These are phyloP conservation scores for Etheostoma nigrum DNA, from an alignment of 2,797 vertebrate genomes.

Conservation along the genomic window DNA sequence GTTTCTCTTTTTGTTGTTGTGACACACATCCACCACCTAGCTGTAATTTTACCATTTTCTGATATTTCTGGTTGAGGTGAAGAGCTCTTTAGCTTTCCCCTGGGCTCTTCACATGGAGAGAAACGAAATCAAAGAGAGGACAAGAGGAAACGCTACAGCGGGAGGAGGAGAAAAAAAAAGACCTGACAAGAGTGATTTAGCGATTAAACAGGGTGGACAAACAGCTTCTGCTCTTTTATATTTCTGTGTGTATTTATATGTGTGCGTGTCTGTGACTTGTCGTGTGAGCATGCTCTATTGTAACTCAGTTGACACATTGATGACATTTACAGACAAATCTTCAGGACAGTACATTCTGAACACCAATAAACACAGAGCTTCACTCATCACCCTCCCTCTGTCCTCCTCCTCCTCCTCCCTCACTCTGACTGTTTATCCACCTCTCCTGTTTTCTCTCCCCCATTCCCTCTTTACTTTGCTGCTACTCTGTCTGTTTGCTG, in stretches of 20 bases:
- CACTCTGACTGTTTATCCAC: slow-evolving; percentile 50
- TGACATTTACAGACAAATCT: slow-evolving; percentile 78
- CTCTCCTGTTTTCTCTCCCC: slow-evolving; percentile 61
- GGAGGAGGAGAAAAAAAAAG: neutral
- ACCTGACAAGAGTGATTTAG: slow-evolving; percentile 44
- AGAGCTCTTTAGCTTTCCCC: slow-evolving; percentile 27
- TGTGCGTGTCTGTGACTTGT: slow-evolving; percentile 33
- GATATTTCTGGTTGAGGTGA: slow-evolving; percentile 34
- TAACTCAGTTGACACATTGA: slow-evolving; percentile 70
- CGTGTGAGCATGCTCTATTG: slow-evolving; percentile 48
- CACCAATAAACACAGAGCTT: slow-evolving; percentile 68
- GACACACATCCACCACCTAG: slow-evolving; percentile 27
- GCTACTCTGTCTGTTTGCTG: slow-evolving; percentile 20
- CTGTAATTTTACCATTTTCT: slow-evolving; percentile 36
- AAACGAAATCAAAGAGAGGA: slow-evolving; percentile 39
- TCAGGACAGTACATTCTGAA: slow-evolving; percentile 78
- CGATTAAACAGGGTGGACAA: slow-evolving; percentile 52
- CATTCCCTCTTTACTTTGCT: slow-evolving; percentile 50
- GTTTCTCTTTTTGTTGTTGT: slow-evolving; percentile 27
- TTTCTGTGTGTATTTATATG: slow-evolving; percentile 31
- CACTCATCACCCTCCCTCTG: slow-evolving; percentile 51
- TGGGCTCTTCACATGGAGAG: slow-evolving; percentile 27
- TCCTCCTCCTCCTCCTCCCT: slow-evolving; percentile 52
- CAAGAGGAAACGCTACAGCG: slow-evolving; percentile 20
- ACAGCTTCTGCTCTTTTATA: slow-evolving; percentile 41